phyloP scores from a whole-genome alignment of 2,888 invertebrate genomes.

The Tanytarsus gracilentus region DNA sequence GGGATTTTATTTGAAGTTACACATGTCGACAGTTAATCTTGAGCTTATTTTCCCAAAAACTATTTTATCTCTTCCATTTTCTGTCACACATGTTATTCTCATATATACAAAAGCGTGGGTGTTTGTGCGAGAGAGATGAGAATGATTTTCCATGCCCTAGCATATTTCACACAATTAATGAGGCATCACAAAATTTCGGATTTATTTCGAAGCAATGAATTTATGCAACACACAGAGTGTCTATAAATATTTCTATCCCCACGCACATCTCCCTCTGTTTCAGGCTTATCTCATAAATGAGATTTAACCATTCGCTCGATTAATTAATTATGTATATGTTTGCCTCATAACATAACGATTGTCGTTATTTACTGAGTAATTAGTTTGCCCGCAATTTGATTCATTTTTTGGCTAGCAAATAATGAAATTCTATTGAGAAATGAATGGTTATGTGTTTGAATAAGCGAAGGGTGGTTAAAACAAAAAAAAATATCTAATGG shows the following conservation, averaged over 20 bases:
- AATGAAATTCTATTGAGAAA: not conserved
- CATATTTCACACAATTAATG: conserved; percentile 16
- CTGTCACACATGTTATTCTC: too few species aligned
- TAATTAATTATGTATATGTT: conserved; percentile 22
- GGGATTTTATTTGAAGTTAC: not conserved
- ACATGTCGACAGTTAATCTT: conserved; percentile 17
- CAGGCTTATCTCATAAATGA: conserved; percentile 17
- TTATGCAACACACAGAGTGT: not conserved
- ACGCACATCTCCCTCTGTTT: not conserved
- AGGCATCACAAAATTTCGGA: conserved; percentile 4
- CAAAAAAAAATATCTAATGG: too few species aligned
- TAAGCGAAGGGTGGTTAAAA: too few species aligned
- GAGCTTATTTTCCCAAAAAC: not conserved
- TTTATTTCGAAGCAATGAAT: too few species aligned
- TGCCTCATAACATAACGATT: conserved; percentile 4
- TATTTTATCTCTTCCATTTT: too few species aligned
- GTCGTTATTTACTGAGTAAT: conserved; percentile 24
- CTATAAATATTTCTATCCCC: not conserved
- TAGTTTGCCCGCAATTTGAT: conserved; percentile 13
- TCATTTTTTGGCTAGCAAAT: conserved; percentile 7
- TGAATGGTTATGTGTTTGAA: too few species aligned
- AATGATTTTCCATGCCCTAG: not conserved
- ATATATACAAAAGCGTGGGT: too few species aligned
- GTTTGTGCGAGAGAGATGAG: not conserved
- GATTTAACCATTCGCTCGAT: conserved; percentile 18